Base-by-base conservation (phyloP, 2,113 vertebrate species). In the Vicugna pacos region DNA sequence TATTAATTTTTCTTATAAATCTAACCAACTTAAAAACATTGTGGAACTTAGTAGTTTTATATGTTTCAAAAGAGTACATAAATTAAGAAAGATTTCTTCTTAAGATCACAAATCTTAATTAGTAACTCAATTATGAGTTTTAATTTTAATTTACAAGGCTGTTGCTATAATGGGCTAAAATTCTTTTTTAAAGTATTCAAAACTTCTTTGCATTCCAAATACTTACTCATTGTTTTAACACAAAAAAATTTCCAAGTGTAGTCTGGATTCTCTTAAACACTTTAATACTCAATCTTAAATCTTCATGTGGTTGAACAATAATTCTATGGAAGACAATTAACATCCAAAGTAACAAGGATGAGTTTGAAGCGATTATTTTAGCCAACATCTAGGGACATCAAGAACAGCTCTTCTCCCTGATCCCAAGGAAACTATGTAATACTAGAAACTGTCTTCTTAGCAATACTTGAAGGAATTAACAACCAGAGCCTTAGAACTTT, bases 1-100 rank as follows among this genome's bases (percentile, higher is more conserved):
- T 94, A 93, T 81, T 95, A 84, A 91, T 91, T 95, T 80, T 42
- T 62, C 16, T 77, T 76, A 65, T 48, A 92, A 93, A 88, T 64
- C 30, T 73, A 96, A 89, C 52, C 46, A 69, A 89, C 17, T 75
- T 70, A 26, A 89, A 95, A 95, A 91, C 15, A 65, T 65, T 69
- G 2, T 85, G 32, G 14, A 90, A 84, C n/a, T 75, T 70, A 13
- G 13, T 48, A 72, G 79, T 79, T 75, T 86, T 48, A 10, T 4
- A 17, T 90, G 24, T 85, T 92, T 93, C 54, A 65, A 81, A 96
- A 56, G 10, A 91, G 20, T 16, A 26, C n/a, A 32, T 81, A 80
- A 75, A 75, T 91, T 30, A 52, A 58, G 38, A 46, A 84, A 56
- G 11, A 81, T 65, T 92, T 91, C 32, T 83, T 77, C 9, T 58